Evolutionary conservation across 2,113 vertebrate species (phyloP), one percentile per base, ranked within the genome.

Genomic region (Burhinus bistriatus): DNA sequence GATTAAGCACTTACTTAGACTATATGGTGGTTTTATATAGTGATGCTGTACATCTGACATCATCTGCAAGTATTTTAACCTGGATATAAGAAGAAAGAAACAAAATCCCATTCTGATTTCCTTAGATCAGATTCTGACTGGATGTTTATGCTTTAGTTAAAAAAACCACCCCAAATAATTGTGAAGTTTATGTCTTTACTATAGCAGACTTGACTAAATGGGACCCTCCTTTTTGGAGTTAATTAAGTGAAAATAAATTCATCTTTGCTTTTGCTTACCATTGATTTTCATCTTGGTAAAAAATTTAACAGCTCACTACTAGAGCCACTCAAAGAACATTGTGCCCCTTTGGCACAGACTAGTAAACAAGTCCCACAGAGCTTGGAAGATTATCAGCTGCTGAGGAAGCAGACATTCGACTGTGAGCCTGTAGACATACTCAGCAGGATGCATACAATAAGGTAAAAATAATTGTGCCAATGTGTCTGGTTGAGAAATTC

Each of bases 331-430:
- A 88, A 95, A 93, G 85, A 93, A 81, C 59, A 72, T 51, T 51
- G 51, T 94, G 83, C 40, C 88, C 85, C 69, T 82, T 89, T 87
- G 92, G 75, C 87, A 78, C 9, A 86, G 51, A 52, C 21, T 71
- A 80, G 88, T 75, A 94, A 94, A 94, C 29, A 96, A 93, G 94
- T 87, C 57, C 77, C 68, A 58, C 81, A 93, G 89, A 94, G 90
- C 61, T 42, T 59, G 52, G 94, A 95, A 96, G 86, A 85, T 88
- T 92, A 93, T 92, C 96, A 83, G 61, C 85, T 58, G 87, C 97
- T 95, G 88, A 95, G 87, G 89, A 97, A 96, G 94, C 96, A 98
- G 97, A 97, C 68, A 0, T 85, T 97, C 96, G 95, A 97, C 97
- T 96, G 91, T 83, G 86, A 98, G 92, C 94, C 91, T 89, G 91